Conservation (phyloP, 2,113 vertebrate species). For the Callaeas wilsoni region DNA sequence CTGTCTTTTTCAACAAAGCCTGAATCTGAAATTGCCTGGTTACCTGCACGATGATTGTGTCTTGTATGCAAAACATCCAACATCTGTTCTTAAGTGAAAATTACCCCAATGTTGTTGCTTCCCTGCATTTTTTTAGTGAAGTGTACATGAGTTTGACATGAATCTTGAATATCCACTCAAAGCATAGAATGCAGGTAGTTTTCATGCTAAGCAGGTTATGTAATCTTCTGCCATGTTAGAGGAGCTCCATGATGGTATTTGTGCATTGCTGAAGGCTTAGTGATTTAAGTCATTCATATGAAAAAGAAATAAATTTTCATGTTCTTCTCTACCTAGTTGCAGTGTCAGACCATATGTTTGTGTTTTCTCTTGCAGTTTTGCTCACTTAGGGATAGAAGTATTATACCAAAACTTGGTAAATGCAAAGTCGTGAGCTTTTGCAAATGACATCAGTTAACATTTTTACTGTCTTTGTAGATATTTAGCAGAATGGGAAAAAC, state of each 20-base stretch:
- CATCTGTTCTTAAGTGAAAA: neutral
- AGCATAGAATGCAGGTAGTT: neutral
- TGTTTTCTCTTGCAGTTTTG: neutral
- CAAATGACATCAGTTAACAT: neutral
- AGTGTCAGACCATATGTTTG: neutral
- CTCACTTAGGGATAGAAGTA: neutral
- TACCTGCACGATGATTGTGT: neutral
- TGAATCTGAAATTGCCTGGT: neutral
- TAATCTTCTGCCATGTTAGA: neutral
- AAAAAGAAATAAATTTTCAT: neutral
- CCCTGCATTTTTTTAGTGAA: neutral
- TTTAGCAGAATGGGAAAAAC: neutral
- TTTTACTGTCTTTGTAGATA: neutral
- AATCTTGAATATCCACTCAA: neutral
- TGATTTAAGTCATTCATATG: neutral
- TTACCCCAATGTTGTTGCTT: neutral
- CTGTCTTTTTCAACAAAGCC: neutral
- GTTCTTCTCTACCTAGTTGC: neutral
- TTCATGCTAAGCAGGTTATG: neutral
- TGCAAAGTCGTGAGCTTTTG: neutral
- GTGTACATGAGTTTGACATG: neutral
- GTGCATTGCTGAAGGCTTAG: neutral
- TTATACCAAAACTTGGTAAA: neutral
- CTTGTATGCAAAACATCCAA: neutral
- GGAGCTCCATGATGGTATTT: neutral